Conservation (phyloP, 1,140 invertebrate genomes). For the Trichogramma pretiosum region DNA sequence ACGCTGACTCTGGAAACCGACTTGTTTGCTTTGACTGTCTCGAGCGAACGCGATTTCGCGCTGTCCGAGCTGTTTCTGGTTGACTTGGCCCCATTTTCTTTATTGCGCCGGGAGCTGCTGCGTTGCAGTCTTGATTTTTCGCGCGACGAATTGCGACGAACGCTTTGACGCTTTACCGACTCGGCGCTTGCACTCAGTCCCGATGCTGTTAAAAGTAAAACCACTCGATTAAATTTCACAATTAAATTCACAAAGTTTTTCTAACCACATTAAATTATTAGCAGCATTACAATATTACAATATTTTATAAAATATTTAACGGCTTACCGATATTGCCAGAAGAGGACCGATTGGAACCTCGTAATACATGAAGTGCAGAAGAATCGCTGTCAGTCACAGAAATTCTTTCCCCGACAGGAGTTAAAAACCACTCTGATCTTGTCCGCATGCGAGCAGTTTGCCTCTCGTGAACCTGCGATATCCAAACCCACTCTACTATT, state of each 20-base stretch:
- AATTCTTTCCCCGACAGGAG: constrained; percentile 51
- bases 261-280: too few relatives aligned
- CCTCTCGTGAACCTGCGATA: constrained; percentile 75
- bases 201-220: constrained; percentile 28
- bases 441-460: constrained; percentile 89
- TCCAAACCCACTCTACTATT: background rate
- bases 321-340: constrained; percentile 44
- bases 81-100: constrained; percentile 54
- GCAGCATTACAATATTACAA: too few relatives aligned
- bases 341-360: constrained; percentile 43
- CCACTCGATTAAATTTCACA: background rate
- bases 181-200: constrained; percentile 61
- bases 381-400: constrained; percentile 43
- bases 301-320: background rate
- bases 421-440: constrained; percentile 88
- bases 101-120: constrained; percentile 59
- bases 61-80: constrained; percentile 38
- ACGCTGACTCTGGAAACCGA: constrained; percentile 38
- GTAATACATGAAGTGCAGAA: constrained; percentile 41
- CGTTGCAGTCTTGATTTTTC: constrained; percentile 59
- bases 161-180: constrained; percentile 55
- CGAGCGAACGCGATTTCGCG: constrained; percentile 38
- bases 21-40: constrained; percentile 45
- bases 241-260: too few relatives aligned
- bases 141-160: constrained; percentile 55